These are phyloP conservation scores for Microctenopoma stevenorrisi DNA, from an alignment of 2,797 vertebrate species.

Conservation along the genomic window DNA sequence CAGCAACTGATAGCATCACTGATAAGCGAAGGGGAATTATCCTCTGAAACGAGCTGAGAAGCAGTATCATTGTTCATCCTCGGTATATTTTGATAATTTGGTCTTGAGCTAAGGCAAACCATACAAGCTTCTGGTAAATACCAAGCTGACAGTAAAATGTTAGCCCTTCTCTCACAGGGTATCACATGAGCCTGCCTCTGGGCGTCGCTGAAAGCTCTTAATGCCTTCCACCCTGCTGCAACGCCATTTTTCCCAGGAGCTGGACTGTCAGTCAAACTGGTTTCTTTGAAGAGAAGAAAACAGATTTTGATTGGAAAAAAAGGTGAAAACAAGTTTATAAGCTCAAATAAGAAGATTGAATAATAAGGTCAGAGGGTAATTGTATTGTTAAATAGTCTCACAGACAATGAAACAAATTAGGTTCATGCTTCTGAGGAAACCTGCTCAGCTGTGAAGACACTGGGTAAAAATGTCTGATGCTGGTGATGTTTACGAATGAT, in stretches of 20 bases:
- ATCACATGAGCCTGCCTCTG: conserved; percentile 68
- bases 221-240: conserved; percentile 63
- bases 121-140: conserved; percentile 74
- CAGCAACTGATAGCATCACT: conserved; percentile 42
- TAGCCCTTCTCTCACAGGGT: conserved; percentile 64
- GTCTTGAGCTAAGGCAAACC: conserved; percentile 69
- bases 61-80: conserved; percentile 64
- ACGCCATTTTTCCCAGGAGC: conserved; percentile 73
- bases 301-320: conserved; percentile 3
- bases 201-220: conserved; percentile 74
- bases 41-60: conserved; percentile 49
- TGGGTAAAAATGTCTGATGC: too few species aligned
- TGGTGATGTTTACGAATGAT: too few species aligned
- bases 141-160: conserved; percentile 72
- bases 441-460: too few species aligned
- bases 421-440: too few species aligned
- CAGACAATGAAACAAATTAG: conserved; percentile 2
- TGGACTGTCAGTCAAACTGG: conserved; percentile 71
- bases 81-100: conserved; percentile 71
- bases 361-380: background rate
- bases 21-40: conserved; percentile 35
- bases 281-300: conserved; percentile 1
- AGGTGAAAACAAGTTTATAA: background rate
- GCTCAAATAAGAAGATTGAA: background rate
- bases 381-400: background rate